Base-by-base conservation (phyloP, 2,113 vertebrate species). In the Anser brachyrhynchus region DNA sequence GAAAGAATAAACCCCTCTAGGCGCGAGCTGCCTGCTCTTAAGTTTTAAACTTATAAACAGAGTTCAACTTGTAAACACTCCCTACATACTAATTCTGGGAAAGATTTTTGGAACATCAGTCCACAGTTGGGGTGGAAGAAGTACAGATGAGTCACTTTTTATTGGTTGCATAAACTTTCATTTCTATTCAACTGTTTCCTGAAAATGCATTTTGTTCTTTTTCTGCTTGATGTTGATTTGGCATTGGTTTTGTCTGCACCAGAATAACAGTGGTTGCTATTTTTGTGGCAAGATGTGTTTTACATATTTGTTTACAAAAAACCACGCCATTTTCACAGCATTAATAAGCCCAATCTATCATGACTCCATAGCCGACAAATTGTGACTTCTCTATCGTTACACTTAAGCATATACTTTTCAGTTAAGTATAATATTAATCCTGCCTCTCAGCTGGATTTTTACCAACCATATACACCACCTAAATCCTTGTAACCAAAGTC, bases 101-200 rank as follows among this genome's bases (percentile, higher is more conserved):
- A 92, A 75, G 44, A 35, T 28, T 79, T 95, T 89, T 95, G 37
- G 31, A 95, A 89, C 49, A 66, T 15, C 0, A 0, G 11, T 41
- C 58, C 79, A 77, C 33, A 89, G 44, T 29, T 81, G 54, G 46
- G 13, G 13, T 65, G 41, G 54, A 66, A 73, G 77, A 80, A 95
- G 26, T 51, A 85, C 55, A 78, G 39, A 87, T 92, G 87, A 97
- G 62, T 94, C 87, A 92, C 21, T 62, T 90, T 84, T 89, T 79
- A 92, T 44, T 91, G 70, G 66, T 87, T 95, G 77, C n/a, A 79
- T 52, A 82, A 90, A 89, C 52, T 94, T 72, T 61, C 16, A 41
- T 64, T 75, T 90, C 49, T 82, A 66, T 61, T 87, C 67, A 84
- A 43, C 28, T 67, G 5, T 72, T 94, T 90, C 84, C 58, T 72